Evolutionary conservation across 2,888 invertebrate genomes (phyloP).

Genomic region (Plemyria rubiginata): DNA sequence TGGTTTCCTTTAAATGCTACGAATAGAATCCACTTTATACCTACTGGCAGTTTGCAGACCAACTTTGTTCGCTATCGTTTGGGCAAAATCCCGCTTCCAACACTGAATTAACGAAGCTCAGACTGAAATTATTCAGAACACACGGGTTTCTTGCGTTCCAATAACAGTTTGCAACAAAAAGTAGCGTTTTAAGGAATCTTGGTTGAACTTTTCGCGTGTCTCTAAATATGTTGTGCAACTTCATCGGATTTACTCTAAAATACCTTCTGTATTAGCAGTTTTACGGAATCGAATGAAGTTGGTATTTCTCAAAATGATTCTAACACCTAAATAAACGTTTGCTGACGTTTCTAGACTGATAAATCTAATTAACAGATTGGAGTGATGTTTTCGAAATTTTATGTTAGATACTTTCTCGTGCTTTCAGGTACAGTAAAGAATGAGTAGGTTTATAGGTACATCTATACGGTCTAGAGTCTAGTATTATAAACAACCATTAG

Average conservation of each 20-base stretch:
- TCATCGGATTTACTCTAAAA: not conserved
- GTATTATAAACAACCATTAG: too few species aligned
- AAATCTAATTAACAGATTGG: too few species aligned
- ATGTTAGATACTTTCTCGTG: too few species aligned
- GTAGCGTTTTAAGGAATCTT: conserved; percentile 27
- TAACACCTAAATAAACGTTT: too few species aligned
- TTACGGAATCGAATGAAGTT: too few species aligned
- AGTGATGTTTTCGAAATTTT: too few species aligned
- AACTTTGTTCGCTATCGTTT: conserved; percentile 27
- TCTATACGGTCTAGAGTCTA: too few species aligned
- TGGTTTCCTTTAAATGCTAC: not conserved
- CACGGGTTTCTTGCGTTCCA: conserved; percentile 35
- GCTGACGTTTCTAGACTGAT: too few species aligned
- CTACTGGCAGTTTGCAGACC: conserved; percentile 14
- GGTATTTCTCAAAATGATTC: too few species aligned
- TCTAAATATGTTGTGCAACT: conserved; percentile 16
- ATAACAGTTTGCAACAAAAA: conserved; percentile 34
- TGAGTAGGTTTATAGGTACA: too few species aligned
- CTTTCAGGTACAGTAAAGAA: too few species aligned
- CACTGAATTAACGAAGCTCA: conserved; percentile 39
- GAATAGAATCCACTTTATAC: conserved; percentile 9
- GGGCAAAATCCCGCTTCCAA: conserved; percentile 31
- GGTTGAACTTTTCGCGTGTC: conserved; percentile 28
- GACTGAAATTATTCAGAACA: conserved; percentile 39
- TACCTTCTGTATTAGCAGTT: too few species aligned